Base-by-base conservation (phyloP, 2,888 invertebrate genomes). In the Lordiphosa andalusiaca region DNA sequence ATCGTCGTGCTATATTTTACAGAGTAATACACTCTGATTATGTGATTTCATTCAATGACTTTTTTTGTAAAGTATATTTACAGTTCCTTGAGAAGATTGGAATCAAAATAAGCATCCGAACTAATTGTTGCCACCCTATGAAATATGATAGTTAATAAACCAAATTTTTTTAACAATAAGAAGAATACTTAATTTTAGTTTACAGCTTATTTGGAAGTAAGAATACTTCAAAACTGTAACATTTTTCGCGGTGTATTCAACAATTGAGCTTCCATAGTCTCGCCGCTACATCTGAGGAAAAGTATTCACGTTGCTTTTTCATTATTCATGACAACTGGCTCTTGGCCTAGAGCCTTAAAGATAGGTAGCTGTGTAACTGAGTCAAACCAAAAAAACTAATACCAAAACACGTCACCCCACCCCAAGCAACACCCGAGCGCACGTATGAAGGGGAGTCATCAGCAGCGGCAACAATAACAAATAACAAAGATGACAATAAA, bases 401-500 rank as follows among this genome's bases (percentile, higher is more conserved):
- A 52, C 33, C 51, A 47, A 21, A 30, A 25, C 37, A 37, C 44
- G 35, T 50, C 42, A 30, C 48, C 25, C 36, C 44, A 44, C 42
- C 21, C 16, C 2, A 25, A 39, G 25, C 54, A 38, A 53, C 46
- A 51, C 53, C 47, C 51, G 48, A 10, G 6, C 23, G 12, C 40
- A 25, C 47, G n/a, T 56, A 7, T 47, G 33, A 6, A 3, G 19
- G 16, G 30, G n/a, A 16, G 23, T 12, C n/a, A 37, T 6, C 33
- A 35, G 42, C 41, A 16, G 40, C 7, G 9, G 40, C 37, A 42
- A 39, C 48, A 63, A 65, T 53, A 69, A 66, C 70, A 68, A 70
- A 77, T 76, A 77, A 84, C 77, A 84, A 77, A 84, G 74, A 78
- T 81, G 81, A 78, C 84, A 78, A 84, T 84, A 84, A 78, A 78